A percentile compares a stretch with the other conserved stretches of the same genome.
These are phyloP conservation scores for Heliconius ismenius DNA, from an alignment of 2,888 invertebrate species.

Conservation along the genomic window DNA sequence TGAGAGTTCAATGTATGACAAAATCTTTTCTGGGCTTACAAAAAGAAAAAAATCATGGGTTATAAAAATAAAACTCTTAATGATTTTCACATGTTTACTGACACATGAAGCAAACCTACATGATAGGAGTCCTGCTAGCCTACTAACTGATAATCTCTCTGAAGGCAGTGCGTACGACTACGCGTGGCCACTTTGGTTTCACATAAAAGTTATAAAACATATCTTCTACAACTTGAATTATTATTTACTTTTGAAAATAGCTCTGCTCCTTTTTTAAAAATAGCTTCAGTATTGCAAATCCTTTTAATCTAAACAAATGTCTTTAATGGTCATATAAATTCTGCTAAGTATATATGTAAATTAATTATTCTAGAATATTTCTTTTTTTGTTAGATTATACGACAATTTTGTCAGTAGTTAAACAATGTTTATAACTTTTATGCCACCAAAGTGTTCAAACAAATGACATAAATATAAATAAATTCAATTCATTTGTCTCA, in stretches of 20 bases:
- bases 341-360: background rate
- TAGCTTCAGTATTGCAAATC: background rate
- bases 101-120: slow-evolving; percentile 76
- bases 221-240: too few species aligned
- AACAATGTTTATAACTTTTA: slow-evolving; percentile 6
- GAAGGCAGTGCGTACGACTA: slow-evolving; percentile 59
- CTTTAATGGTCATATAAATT: background rate
- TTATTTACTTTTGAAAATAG: too few species aligned
- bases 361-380: background rate
- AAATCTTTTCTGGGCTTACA: background rate
- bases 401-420: background rate
- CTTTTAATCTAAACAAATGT: background rate
- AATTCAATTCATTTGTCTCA: slow-evolving; percentile 28
- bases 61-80: slow-evolving; percentile 45
- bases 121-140: slow-evolving; percentile 60
- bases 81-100: slow-evolving; percentile 74
- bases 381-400: background rate
- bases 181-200: slow-evolving; percentile 11
- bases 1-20: background rate
- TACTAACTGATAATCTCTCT: slow-evolving; percentile 51
- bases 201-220: slow-evolving; percentile 18
- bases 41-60: background rate
- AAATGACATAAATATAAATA: slow-evolving; percentile 22
- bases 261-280: background rate
- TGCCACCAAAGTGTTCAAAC: slow-evolving; percentile 27